These are phyloP conservation scores for Limanda limanda DNA, from an alignment of 2,113 vertebrate genomes.

Conservation along the genomic window DNA sequence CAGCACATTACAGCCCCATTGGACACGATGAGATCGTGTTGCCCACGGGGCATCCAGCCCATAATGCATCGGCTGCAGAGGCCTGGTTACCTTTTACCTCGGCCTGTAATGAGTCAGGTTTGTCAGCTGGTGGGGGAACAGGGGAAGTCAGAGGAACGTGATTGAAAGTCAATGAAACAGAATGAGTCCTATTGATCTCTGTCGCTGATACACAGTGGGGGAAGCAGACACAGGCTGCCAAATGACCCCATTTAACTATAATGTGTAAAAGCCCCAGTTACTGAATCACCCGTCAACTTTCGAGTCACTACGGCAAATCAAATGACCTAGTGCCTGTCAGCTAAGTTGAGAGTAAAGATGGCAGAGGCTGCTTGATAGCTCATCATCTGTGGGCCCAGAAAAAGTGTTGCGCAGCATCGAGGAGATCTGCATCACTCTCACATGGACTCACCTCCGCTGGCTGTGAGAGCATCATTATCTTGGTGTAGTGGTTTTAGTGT, in stretches of 20 bases:
- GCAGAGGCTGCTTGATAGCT: conserved; percentile 30
- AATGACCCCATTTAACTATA: conserved; percentile 72
- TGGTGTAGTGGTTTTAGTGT: conserved; percentile 37
- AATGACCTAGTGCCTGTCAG: conserved; percentile 45
- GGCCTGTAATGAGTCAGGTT: conserved; percentile 59
- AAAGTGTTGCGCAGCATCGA: conserved; percentile 4
- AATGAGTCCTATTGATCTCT: conserved; percentile 72
- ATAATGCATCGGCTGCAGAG: conserved; percentile 50
- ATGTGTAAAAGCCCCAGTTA: conserved; percentile 59
- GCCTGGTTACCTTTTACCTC: conserved; percentile 49
- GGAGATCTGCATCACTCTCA: conserved; percentile 27
- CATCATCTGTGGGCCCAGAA: conserved; percentile 27
- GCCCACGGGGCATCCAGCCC: conserved; percentile 32
- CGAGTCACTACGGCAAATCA: conserved; percentile 41
- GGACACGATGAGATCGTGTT: conserved; percentile 50
- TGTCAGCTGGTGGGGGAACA: conserved; percentile 45
- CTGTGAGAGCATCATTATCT: not conserved
- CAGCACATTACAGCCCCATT: conserved; percentile 30
- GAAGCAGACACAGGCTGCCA: conserved; percentile 48
- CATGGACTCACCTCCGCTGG: conserved; percentile 25
- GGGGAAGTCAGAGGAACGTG: conserved; percentile 55
- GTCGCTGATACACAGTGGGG: conserved; percentile 44
- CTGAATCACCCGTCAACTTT: conserved; percentile 45
- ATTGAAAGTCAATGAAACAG: conserved; percentile 74
- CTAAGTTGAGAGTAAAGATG: conserved; percentile 28